Evolutionary conservation across 2,113 vertebrate genomes (phyloP).

Genomic region (Eonycteris spelaea): DNA sequence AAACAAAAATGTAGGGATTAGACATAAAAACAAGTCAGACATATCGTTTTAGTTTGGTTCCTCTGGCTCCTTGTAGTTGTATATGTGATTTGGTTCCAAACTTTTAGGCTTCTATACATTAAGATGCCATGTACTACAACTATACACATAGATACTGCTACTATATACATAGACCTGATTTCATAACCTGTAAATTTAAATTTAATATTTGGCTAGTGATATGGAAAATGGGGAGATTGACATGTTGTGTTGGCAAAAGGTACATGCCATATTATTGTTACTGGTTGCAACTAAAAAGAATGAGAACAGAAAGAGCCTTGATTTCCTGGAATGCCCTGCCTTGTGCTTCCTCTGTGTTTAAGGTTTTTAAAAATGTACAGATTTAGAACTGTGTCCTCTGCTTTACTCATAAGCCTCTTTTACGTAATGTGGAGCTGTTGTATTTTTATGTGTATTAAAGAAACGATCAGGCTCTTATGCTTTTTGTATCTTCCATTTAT

Average conservation of each 20-base stretch:
- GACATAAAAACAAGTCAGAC: not conserved
- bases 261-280: not conserved
- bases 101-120: not conserved
- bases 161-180: not conserved
- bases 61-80: not conserved
- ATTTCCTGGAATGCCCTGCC: not conserved
- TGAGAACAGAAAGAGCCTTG: not conserved
- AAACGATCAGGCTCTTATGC: not conserved
- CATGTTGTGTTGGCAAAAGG: not conserved
- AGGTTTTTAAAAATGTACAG: not conserved
- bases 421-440: not conserved
- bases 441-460: constrained; percentile 16
- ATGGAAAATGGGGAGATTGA: not conserved
- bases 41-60: not conserved
- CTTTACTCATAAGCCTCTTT: constrained; percentile 10
- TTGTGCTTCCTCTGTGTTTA: constrained; percentile 11
- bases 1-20: not conserved
- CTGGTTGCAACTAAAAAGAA: not conserved
- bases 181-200: not conserved
- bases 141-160: not conserved
- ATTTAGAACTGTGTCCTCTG: not conserved
- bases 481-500: constrained; percentile 38
- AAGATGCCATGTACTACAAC: not conserved
- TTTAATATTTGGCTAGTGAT: not conserved
- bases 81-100: not conserved